Conservation (phyloP, 2,888 invertebrate genomes). For the Exocentrus adspersus region DNA sequence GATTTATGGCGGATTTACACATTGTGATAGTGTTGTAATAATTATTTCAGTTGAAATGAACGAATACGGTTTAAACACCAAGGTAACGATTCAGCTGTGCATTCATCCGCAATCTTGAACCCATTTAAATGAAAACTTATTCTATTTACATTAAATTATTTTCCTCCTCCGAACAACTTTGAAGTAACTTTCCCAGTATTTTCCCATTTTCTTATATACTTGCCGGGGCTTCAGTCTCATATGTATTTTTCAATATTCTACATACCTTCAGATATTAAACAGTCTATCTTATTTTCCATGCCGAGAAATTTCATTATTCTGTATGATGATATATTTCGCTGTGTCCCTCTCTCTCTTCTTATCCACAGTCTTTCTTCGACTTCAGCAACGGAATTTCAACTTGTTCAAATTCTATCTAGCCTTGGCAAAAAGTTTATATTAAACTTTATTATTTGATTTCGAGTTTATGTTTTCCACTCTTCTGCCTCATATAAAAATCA, state of each 20-base stretch:
- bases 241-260: constrained; percentile 61
- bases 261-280: constrained; percentile 61
- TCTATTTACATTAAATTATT: constrained; percentile 58
- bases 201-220: constrained; percentile 52
- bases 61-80: constrained; percentile 40
- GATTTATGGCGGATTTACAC: too few species aligned
- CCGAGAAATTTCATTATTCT: constrained; percentile 62
- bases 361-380: constrained; percentile 13
- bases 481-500: constrained; percentile 8
- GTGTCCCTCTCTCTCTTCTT: constrained; percentile 38
- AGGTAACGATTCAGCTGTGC: constrained; percentile 51
- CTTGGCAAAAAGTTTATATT: constrained; percentile 36
- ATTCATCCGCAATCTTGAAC: constrained; percentile 48
- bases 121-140: constrained; percentile 54
- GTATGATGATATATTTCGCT: constrained; percentile 61
- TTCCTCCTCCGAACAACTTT: constrained; percentile 39
- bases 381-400: constrained; percentile 33
- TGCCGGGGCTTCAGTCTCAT: constrained; percentile 47
- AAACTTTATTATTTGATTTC: constrained; percentile 41
- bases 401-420: constrained; percentile 35
- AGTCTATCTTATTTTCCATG: constrained; percentile 61
- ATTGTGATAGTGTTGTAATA: constrained; percentile 28
- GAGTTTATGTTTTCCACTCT: constrained; percentile 18
- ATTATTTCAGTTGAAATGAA: constrained; percentile 28
- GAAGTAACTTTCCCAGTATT: constrained; percentile 53